phyloP scores from a whole-genome alignment of 2,888 invertebrate genomes.

The Yponomeuta plumbellus region DNA sequence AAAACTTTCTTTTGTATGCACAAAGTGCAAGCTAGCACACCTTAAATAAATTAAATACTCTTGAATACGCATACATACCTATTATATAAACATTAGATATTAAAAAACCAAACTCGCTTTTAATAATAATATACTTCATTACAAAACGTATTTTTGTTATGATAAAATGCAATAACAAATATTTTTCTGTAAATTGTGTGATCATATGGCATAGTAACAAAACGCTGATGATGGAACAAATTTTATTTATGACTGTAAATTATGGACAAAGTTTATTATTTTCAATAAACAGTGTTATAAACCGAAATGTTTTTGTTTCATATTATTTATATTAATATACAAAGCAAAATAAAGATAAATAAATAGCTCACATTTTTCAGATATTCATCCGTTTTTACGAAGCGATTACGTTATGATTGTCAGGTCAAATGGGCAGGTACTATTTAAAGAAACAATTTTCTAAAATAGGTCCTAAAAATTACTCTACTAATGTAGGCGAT shows the following conservation, averaged over 20 bases:
- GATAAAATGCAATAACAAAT: conserved; percentile 20
- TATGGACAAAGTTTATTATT: conserved; percentile 59
- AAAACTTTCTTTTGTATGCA: conserved; percentile 15
- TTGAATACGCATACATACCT: background rate
- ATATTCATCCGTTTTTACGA: too few relatives aligned
- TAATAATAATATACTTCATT: background rate
- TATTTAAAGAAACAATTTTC: too few relatives aligned
- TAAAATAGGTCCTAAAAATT: too few relatives aligned
- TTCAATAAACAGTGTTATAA: conserved; percentile 66
- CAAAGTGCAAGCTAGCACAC: conserved; percentile 19
- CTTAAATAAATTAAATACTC: conserved; percentile 1
- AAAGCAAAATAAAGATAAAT: too few relatives aligned
- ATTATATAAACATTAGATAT: conserved; percentile 14
- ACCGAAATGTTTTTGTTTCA: background rate
- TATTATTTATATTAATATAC: background rate
- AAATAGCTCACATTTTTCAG: too few relatives aligned
- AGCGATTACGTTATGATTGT: too few relatives aligned
- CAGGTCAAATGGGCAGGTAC: too few relatives aligned
- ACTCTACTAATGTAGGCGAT: too few relatives aligned
- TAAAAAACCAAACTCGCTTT: conserved; percentile 5
- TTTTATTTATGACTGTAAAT: conserved; percentile 48
- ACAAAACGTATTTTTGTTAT: background rate
- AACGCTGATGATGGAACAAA: conserved; percentile 16
- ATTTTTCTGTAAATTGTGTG: conserved; percentile 11
- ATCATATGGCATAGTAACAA: background rate